A percentile compares a stretch with the other conserved stretches of the same genome.
phyloP scores from a whole-genome alignment of 2,888 invertebrate species.

The Cerastis leucographa region DNA sequence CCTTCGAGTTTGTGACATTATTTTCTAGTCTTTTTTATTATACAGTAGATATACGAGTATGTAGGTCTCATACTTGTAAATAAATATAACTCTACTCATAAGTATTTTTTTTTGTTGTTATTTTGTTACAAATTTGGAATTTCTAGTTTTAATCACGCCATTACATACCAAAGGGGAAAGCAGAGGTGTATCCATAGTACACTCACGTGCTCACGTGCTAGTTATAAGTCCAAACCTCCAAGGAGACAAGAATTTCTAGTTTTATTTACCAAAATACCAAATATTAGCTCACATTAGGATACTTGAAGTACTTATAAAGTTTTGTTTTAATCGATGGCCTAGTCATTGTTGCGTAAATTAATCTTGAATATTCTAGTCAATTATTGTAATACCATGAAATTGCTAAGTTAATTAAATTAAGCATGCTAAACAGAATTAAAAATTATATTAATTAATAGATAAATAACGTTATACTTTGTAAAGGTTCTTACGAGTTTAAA shows the following conservation, averaged over 20 bases:
- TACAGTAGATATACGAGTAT: slow-evolving; percentile 1
- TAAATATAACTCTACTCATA: slow-evolving; percentile 1
- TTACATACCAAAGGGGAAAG: not conserved
- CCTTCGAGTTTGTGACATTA: slow-evolving; percentile 22
- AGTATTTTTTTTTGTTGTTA: not conserved
- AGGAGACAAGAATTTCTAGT: slow-evolving; percentile 13
- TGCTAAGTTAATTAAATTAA: slow-evolving; percentile 51
- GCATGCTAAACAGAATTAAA: slow-evolving; percentile 37
- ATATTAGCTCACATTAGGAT: slow-evolving; percentile 38
- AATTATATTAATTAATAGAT: slow-evolving; percentile 22
- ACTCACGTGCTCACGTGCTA: not conserved
- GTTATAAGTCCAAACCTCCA: not conserved
- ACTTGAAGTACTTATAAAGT: slow-evolving; percentile 33
- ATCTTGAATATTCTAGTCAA: slow-evolving; percentile 85
- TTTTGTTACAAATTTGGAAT: not conserved
- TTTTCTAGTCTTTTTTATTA: slow-evolving; percentile 49
- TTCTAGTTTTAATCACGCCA: slow-evolving; percentile 17
- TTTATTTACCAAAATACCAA: slow-evolving; percentile 25
- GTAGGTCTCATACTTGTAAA: slow-evolving; percentile 31
- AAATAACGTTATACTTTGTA: slow-evolving; percentile 32
- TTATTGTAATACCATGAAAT: slow-evolving; percentile 79
- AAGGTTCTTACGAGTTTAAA: slow-evolving; percentile 22
- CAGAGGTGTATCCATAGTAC: not conserved
- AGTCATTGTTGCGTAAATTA: slow-evolving; percentile 74
- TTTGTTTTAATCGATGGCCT: slow-evolving; percentile 74